Base-by-base conservation (phyloP, 1,140 invertebrate genomes). In the Eurosta solidaginis region DNA sequence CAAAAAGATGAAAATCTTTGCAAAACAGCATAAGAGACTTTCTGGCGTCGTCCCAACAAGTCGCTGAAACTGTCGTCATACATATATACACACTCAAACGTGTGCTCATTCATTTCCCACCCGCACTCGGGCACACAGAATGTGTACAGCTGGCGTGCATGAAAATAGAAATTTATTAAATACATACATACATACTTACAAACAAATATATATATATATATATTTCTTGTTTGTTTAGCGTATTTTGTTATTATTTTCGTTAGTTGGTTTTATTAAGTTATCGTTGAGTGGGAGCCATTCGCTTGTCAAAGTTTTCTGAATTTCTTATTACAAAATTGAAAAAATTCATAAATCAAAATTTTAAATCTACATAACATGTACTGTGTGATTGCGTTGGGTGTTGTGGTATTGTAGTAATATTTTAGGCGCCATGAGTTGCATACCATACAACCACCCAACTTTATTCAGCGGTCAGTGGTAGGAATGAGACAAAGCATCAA, bases 321-420 rank as follows among this genome's bases (percentile, higher is more conserved):
- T 68, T 68, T 68, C 59, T 68, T 29, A 68, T 68, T 68, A 68
- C 6, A 68, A 68, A 68, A 68, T 40, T 68, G 36, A 68, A 17
- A 68, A 68, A 68, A 68, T 22, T 17, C 59, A 68, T 68, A 36
- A 68, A 68, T 36, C 33, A 68, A 68, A 68, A 68, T 20, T 40
- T 68, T 68, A 40, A 68, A 40, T 68, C 33, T 68, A 40, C 29
- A 40, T 40, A 68, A 68, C 40, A n/a, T 68, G 9, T 29, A 5
- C n/a, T 33, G n/a, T 63, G 10, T 17, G 54, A 29, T 25, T 10
- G 22, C 22, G n/a, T 50, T 49, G 10, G 14, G 14, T 49, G 49
- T 6, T 54, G 22, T 29, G 29, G 27, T 10, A 33, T 29, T 59
- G 25, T 20, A 10, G 59, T 40, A 40, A 33, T 40, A 27, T 68